A percentile compares a stretch with the other conserved stretches of the same genome.
These are phyloP conservation scores for Narcine bancroftii DNA, from an alignment of 2,113 vertebrate genomes.

Conservation along the genomic window DNA sequence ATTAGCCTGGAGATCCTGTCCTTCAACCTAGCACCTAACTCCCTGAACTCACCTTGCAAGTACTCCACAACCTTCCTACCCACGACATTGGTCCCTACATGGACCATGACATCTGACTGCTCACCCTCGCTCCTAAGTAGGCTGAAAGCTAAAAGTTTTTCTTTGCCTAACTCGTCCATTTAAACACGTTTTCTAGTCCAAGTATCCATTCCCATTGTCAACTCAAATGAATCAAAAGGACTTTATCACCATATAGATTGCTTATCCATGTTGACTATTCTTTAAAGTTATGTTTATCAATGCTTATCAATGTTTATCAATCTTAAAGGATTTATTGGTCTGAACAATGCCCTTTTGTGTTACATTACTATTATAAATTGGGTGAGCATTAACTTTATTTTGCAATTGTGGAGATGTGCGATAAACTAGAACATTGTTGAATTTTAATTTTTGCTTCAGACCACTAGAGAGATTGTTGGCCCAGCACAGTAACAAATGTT, in stretches of 20 bases:
- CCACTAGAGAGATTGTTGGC: not conserved
- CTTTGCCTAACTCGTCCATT: not conserved
- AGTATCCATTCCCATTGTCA: not conserved
- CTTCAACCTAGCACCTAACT: too few relatives aligned
- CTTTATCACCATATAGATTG: not conserved
- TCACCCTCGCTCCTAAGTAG: too few relatives aligned
- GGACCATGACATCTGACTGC: too few relatives aligned
- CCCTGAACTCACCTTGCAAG: too few relatives aligned
- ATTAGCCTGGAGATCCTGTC: too few relatives aligned
- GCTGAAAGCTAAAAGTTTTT: not conserved
- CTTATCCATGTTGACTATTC: not conserved
- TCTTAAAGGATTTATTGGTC: not conserved
- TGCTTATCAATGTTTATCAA: too few relatives aligned
- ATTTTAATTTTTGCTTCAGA: constrained; percentile 20
- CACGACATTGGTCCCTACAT: too few relatives aligned
- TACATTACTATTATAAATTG: not conserved
- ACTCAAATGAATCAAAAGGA: not conserved
- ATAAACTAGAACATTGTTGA: not conserved
- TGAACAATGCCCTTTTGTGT: not conserved
- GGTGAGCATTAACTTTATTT: not conserved
- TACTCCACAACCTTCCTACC: too few relatives aligned
- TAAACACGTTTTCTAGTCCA: not conserved
- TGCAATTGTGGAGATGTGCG: not conserved
- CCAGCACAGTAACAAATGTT: not conserved
- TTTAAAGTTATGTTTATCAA: not conserved